Evolutionary conservation across 2,113 vertebrate species (phyloP).

Genomic region (Ophiodon elongatus): DNA sequence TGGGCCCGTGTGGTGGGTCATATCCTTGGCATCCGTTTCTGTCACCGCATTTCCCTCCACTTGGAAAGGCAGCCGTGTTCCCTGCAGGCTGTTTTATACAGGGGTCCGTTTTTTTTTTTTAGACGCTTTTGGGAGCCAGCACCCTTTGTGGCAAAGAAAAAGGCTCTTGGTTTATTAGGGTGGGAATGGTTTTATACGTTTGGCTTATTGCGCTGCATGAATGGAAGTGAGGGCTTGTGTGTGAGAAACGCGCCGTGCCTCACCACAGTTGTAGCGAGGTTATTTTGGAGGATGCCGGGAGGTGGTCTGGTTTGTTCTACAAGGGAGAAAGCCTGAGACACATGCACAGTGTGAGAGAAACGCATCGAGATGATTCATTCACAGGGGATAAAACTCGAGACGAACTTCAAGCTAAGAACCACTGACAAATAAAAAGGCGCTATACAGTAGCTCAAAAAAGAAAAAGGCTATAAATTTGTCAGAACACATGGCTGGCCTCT

Average conservation of each 20-base stretch:
- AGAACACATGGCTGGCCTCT: constrained; percentile 56
- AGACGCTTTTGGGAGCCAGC: constrained; percentile 65
- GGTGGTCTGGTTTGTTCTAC: constrained; percentile 70
- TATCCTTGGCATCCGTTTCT: constrained; percentile 52
- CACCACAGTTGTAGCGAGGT: constrained; percentile 60
- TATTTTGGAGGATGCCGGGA: constrained; percentile 65
- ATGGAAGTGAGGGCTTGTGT: constrained; percentile 70
- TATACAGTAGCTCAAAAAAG: constrained; percentile 57
- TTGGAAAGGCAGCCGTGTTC: constrained; percentile 49
- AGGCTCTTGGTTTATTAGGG: constrained; percentile 69
- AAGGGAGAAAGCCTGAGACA: constrained; percentile 22
- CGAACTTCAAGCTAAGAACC: constrained; percentile 18
- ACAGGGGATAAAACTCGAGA: constrained; percentile 33
- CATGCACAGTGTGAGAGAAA: constrained; percentile 34
- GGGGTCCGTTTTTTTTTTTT: constrained; percentile 32
- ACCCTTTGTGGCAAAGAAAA: constrained; percentile 74
- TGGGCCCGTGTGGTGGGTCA: constrained; percentile 41
- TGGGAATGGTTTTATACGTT: constrained; percentile 79
- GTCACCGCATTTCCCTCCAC: constrained; percentile 61
- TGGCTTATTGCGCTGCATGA: constrained; percentile 75
- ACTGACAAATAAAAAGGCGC: constrained; percentile 58
- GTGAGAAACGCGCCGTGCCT: constrained; percentile 68
- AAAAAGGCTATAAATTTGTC: constrained; percentile 49
- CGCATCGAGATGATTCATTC: constrained; percentile 48
- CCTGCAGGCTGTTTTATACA: constrained; percentile 70